Evolutionary conservation across 1,140 invertebrate genomes (phyloP).

Genomic region (Papilio helenus): DNA sequence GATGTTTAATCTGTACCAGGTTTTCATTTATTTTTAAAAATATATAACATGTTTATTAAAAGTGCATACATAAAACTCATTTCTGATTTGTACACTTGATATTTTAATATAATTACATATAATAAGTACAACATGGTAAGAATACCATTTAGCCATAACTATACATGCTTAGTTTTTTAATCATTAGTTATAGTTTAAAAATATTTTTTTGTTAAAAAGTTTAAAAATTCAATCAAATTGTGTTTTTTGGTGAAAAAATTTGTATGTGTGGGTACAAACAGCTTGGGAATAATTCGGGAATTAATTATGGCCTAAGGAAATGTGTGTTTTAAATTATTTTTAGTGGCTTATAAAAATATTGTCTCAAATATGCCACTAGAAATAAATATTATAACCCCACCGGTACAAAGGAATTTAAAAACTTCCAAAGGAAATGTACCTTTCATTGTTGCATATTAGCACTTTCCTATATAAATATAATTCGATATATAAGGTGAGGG

Average conservation of each 20-base stretch:
- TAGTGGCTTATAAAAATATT: constrained; percentile 29
- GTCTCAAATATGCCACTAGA: background rate
- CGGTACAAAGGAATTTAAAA: constrained; percentile 46
- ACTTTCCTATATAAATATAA: constrained; percentile 39
- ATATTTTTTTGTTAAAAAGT: too few species aligned
- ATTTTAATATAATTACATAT: background rate
- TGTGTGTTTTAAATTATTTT: constrained; percentile 29
- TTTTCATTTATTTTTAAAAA: background rate
- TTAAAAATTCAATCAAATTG: constrained; percentile 34
- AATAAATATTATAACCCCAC: constrained; percentile 43
- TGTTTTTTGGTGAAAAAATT: constrained; percentile 31
- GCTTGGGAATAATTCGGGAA: constrained; percentile 27
- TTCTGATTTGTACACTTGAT: constrained; percentile 7
- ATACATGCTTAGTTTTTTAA: background rate
- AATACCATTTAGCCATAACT: constrained; percentile 6
- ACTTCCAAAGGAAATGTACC: constrained; percentile 36
- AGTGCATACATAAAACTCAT: background rate
- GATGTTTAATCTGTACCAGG: background rate
- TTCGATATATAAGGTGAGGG: constrained; percentile 28
- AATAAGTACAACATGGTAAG: constrained; percentile 9
- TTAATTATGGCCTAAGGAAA: constrained; percentile 31
- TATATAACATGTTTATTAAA: background rate
- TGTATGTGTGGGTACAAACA: constrained; percentile 31
- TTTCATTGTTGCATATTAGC: constrained; percentile 31
- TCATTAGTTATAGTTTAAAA: background rate